These are phyloP conservation scores for Adelosebastes latens DNA, from an alignment of 2,797 vertebrate species.

Conservation along the genomic window DNA sequence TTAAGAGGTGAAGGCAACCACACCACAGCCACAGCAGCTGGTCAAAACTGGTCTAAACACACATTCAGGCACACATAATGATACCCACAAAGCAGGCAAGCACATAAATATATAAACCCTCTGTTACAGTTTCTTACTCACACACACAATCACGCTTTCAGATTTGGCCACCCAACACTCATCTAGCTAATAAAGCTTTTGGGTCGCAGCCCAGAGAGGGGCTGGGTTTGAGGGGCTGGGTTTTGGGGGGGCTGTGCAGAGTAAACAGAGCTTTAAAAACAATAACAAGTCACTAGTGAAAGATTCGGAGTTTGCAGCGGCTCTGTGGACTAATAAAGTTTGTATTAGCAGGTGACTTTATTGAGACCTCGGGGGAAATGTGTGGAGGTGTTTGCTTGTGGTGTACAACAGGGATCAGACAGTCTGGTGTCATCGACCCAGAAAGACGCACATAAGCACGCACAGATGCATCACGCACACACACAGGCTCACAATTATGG, in stretches of 20 bases:
- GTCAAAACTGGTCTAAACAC: conserved; percentile 38
- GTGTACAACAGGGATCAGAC: conserved; percentile 20
- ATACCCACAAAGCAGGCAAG: conserved; percentile 24
- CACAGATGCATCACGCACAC: not conserved
- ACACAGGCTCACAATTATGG: not conserved
- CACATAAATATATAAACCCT: conserved; percentile 38
- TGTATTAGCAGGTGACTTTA: conserved; percentile 61
- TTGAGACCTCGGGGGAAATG: conserved; percentile 31
- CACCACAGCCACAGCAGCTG: conserved; percentile 60
- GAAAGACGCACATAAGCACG: not conserved
- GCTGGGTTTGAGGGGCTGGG: conserved; percentile 35
- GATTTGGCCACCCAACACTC: conserved; percentile 70
- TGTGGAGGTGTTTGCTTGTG: conserved; percentile 41
- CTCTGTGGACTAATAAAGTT: conserved; percentile 50
- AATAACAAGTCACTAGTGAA: conserved; percentile 70
- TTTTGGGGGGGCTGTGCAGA: conserved; percentile 22
- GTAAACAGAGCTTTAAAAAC: conserved; percentile 78
- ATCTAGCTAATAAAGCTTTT: conserved; percentile 69
- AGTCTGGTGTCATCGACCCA: not conserved
- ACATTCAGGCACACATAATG: not conserved
- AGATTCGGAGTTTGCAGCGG: conserved; percentile 37
- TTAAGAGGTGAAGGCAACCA: conserved; percentile 71
- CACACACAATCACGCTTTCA: conserved; percentile 38
- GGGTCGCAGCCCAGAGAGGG: conserved; percentile 62
- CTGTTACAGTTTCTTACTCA: conserved; percentile 27